Base-by-base conservation (phyloP, 2,113 vertebrate species). In the Nicator chloris region DNA sequence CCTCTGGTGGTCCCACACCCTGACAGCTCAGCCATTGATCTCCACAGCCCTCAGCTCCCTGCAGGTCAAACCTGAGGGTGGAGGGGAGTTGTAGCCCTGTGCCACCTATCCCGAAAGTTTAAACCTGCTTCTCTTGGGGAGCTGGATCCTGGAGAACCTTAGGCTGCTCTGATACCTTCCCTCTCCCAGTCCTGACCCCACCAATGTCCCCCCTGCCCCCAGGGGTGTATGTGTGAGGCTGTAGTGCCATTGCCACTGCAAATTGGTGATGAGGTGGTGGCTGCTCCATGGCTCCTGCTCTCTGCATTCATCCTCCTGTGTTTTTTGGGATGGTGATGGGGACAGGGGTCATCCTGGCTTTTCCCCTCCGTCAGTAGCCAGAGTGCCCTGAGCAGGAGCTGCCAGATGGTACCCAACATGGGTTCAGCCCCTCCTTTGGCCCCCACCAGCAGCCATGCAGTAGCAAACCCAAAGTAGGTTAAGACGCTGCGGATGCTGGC, bases 191-290 rank as follows among this genome's bases (percentile, higher is more conserved):
- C 28, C 11, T 72, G 31, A 73, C 45, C 18, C 40, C 30, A 54
- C 4, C 13, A 44, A 4, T 2, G 1, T 6, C 5, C 9, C 28
- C 6, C 4, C 7, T 17, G 3, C 7, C 2, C 2, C 5, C 2
- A 14, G 6, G 5, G 24, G 11, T 9, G 4, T 11, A 5, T 31
- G 15, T 13, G 17, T 5, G 33, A 22, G 23, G 30, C 66, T 73
- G 54, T 24, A 65, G 72, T 23, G 50, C 45, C 0, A 4, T 8
- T 42, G 24, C 56, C 45, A 26, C 7, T 64, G 19, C 47, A 57
- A 77, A 50, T 9, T 76, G 26, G 13, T 28, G 15, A 11, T 3
- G 9, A 16, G 15, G 8, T 13, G 19, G 7, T 9, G 10, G 13
- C 37, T 70, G n/a, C 24, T 57, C 28, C 6, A 6, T 24, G 33